Conservation (phyloP, 2,888 invertebrate genomes). For the Brachynemurus nebulosus region DNA sequence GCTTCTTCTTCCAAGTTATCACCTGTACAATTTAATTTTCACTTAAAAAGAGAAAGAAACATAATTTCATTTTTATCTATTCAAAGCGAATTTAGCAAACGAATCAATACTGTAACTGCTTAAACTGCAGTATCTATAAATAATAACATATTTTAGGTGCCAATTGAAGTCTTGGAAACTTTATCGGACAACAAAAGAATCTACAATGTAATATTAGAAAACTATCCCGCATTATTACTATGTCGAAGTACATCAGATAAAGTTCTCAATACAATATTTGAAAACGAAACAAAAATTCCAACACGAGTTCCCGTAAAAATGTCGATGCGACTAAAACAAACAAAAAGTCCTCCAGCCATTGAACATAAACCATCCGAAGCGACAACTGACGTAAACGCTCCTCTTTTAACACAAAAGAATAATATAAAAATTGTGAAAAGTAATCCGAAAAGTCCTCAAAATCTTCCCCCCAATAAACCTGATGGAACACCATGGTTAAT, state of each 20-base stretch:
- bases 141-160: constrained; percentile 45
- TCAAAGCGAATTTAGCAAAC: no score
- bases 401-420: constrained; percentile 16
- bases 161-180: constrained; percentile 48
- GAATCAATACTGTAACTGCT: no score
- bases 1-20: no score
- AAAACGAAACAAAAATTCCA: constrained; percentile 28
- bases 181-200: constrained; percentile 47
- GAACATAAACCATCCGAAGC: constrained; percentile 1
- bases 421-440: constrained; percentile 1
- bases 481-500: constrained; percentile 34
- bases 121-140: no score
- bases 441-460: not conserved
- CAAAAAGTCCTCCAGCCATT: constrained; percentile 16
- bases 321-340: constrained; percentile 44
- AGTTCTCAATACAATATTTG: constrained; percentile 33
- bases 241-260: constrained; percentile 51
- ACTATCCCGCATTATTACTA: constrained; percentile 53
- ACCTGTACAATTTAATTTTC: no score
- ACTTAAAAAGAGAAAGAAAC: no score
- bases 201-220: constrained; percentile 55
- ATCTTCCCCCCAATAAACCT: not conserved
- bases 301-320: constrained; percentile 43
- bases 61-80: no score
- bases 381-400: constrained; percentile 7